Percentiles rank a stretch among this genome's conserved stretches.
Conservation (phyloP, 2,797 vertebrate species). For the Onychomys torridus region DNA sequence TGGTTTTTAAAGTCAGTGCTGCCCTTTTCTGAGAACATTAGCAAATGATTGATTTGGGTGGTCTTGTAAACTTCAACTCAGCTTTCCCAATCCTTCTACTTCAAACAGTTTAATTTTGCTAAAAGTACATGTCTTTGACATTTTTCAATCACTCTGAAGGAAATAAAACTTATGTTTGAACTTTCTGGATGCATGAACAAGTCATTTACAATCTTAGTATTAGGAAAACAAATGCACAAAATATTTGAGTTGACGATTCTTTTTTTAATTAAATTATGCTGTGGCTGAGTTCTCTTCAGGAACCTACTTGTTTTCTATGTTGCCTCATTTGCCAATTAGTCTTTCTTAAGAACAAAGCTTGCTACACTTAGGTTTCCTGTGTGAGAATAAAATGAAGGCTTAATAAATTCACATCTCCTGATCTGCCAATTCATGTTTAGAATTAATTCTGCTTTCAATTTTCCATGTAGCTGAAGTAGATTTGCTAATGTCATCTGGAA, state of each 20-base stretch:
- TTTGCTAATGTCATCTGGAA: slow-evolving; percentile 62
- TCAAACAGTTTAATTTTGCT: slow-evolving; percentile 52
- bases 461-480: slow-evolving; percentile 29
- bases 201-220: slow-evolving; percentile 19
- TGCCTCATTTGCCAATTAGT: slow-evolving; percentile 58
- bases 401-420: slow-evolving; percentile 60
- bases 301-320: slow-evolving; percentile 63
- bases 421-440: slow-evolving; percentile 56
- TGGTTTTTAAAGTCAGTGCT: neutral
- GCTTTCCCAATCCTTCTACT: neutral
- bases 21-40: slow-evolving; percentile 38
- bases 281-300: slow-evolving; percentile 33
- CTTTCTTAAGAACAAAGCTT: slow-evolving; percentile 64
- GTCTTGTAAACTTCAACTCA: slow-evolving; percentile 22
- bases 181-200: slow-evolving; percentile 17
- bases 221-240: slow-evolving; percentile 55
- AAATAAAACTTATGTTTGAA: slow-evolving; percentile 65
- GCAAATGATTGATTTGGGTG: slow-evolving; percentile 43
- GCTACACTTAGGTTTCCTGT: slow-evolving; percentile 55
- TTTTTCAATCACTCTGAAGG: slow-evolving; percentile 44
- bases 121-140: neutral
- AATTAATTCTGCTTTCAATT: slow-evolving; percentile 48
- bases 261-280: slow-evolving; percentile 51
- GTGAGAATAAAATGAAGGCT: slow-evolving; percentile 48
- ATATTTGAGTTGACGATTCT: slow-evolving; percentile 37